Base-by-base conservation (phyloP, 2,888 invertebrate species). In the Venustoraphidia nigricollis region DNA sequence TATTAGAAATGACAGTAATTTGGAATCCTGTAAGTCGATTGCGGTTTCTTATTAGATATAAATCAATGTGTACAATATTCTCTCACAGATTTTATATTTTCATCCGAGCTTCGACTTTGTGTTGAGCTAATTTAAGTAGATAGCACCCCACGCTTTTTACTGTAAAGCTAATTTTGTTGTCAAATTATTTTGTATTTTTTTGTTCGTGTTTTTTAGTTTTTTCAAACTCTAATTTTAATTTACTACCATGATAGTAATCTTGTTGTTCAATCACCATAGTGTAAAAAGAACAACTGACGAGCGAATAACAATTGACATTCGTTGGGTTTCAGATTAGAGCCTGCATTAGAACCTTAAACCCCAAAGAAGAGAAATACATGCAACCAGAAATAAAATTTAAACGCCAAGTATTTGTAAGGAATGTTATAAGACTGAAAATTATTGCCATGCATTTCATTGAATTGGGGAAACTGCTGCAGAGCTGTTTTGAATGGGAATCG, bases 401-500 rank as follows among this genome's bases (percentile, higher is more conserved):
- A 68, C 76, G 95, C 54, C 89, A 93, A 62, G 75, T 94, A 45
- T 95, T 98, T 65, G 82, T 97, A 51, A 76, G 88, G 46, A 96
- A 96, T 62, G 94, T 97, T 9, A 81, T 92, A 69, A 76, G 97
- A 57, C 73, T 97, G 49, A 92, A 93, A 65, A 82, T 83, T 40
- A 85, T 97, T 48, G 84, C 90, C 10, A 80, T 90, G 73, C 83
- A 84, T 66, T 83, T 93, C 56, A 81, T 93, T 52, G 93, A 94
- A 65, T 73, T 87, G 51, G 89, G 91, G 9, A 88, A 90, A 68
- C 89, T 91, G 64, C 76, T 96, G 55, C 90, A 94, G 72, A 91
- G 91, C 65, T 95, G 94, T 65, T 93, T 95, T 62, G 90, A 94
- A 67, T 98, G 97, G 97, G 94, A 97, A 62, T 94, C 88, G 6